Conservation (phyloP, 1,140 invertebrate genomes). For the Eufriesea mexicana region DNA sequence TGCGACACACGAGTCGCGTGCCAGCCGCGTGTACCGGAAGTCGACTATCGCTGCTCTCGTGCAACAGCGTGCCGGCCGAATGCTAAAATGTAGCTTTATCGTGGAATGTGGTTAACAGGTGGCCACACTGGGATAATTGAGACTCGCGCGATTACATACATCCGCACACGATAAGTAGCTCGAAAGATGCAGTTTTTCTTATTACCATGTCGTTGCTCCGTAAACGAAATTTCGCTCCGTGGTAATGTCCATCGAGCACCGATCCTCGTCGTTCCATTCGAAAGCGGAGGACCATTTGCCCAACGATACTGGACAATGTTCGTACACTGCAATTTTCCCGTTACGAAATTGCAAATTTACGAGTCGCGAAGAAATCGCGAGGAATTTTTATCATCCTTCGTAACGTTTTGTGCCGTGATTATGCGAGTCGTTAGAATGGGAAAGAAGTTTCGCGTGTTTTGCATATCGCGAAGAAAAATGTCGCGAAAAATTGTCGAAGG, state of each 20-base stretch:
- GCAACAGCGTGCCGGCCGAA: neutral
- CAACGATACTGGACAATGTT: neutral
- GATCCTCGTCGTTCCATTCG: neutral
- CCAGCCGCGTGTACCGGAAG: neutral
- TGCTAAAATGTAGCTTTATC: neutral
- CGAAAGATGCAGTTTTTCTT: neutral
- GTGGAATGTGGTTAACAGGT: constrained; percentile 15
- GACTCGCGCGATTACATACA: neutral
- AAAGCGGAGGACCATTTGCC: neutral
- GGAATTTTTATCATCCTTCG: neutral
- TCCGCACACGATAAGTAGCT: neutral
- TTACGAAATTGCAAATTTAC: neutral
- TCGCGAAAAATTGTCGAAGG: no score
- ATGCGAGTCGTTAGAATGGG: no score
- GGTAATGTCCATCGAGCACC: neutral
- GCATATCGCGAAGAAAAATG: no score
- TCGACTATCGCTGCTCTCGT: neutral
- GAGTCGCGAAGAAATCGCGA: neutral
- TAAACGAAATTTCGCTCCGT: neutral
- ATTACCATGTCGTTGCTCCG: neutral
- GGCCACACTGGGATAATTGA: neutral
- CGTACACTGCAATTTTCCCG: neutral
- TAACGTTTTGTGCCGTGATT: no score
- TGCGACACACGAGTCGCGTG: constrained; percentile 1
- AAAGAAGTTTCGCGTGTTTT: no score